These are phyloP conservation scores for Mayetiola destructor DNA, from an alignment of 2,888 invertebrate species.

Conservation along the genomic window DNA sequence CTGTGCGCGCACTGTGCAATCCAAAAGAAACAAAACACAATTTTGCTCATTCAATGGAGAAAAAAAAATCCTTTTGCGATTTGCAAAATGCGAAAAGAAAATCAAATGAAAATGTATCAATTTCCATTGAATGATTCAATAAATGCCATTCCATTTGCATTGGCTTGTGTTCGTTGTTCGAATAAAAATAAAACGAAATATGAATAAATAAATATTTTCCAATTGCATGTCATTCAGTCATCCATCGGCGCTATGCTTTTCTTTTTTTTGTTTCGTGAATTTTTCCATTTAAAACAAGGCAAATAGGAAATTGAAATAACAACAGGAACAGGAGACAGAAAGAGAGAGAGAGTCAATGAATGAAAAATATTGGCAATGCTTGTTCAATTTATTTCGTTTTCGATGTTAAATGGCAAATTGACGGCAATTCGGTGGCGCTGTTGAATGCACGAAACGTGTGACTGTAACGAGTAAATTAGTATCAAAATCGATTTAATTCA, in stretches of 20 bases:
- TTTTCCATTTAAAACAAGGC: neutral
- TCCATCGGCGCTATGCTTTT: too few relatives aligned
- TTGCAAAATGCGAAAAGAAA: neutral
- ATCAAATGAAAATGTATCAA: neutral
- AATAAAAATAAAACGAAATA: too few relatives aligned
- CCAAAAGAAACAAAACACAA: too few relatives aligned
- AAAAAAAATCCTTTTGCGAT: neutral
- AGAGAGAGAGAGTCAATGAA: neutral
- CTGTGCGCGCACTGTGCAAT: too few relatives aligned
- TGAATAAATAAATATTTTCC: too few relatives aligned
- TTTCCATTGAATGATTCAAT: neutral
- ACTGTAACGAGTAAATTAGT: slow-evolving; percentile 2
- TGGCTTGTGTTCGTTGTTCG: too few relatives aligned
- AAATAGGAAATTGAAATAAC: too few relatives aligned
- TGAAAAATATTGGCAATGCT: neutral
- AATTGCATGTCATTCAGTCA: too few relatives aligned
- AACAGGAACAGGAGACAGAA: too few relatives aligned
- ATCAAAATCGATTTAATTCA: slow-evolving; percentile 12
- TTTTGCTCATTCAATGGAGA: neutral
- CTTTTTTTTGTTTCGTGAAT: neutral
- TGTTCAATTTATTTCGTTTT: neutral
- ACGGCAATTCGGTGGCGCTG: neutral
- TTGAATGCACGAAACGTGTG: neutral
- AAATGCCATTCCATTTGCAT: too few relatives aligned
- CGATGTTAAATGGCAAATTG: neutral